Conservation (phyloP, 2,113 vertebrate species). For the Sclerurus mexicanus region DNA sequence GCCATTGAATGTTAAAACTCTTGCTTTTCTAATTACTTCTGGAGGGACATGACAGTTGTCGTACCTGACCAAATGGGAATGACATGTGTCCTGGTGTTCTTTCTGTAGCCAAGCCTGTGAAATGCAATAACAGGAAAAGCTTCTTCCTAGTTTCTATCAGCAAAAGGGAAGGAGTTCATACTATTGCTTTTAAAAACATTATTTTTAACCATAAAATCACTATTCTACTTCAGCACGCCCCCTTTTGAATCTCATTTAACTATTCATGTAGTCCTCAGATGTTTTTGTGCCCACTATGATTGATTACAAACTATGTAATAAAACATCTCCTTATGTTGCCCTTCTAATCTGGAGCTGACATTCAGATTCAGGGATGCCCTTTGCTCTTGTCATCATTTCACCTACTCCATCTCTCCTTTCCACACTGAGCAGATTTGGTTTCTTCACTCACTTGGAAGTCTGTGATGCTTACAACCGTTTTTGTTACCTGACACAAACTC, state of each 20-base stretch:
- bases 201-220: not conserved
- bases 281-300: not conserved
- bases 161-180: not conserved
- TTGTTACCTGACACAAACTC: not conserved
- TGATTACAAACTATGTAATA: not conserved
- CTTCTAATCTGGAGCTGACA: not conserved
- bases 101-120: not conserved
- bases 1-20: not conserved
- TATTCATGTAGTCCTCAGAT: not conserved
- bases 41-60: not conserved
- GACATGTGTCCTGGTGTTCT: not conserved
- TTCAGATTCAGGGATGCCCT: not conserved
- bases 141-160: not conserved
- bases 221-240: rapidly evolving
- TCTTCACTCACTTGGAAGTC: not conserved
- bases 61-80: not conserved
- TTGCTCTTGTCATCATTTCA: not conserved
- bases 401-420: not conserved
- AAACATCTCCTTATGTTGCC: not conserved
- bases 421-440: not conserved
- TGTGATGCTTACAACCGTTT: not conserved
- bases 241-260: not conserved
- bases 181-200: not conserved
- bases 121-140: not conserved
- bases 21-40: not conserved